Evolutionary conservation across 2,797 vertebrate genomes (phyloP).

Genomic region (Cuniculus paca): DNA sequence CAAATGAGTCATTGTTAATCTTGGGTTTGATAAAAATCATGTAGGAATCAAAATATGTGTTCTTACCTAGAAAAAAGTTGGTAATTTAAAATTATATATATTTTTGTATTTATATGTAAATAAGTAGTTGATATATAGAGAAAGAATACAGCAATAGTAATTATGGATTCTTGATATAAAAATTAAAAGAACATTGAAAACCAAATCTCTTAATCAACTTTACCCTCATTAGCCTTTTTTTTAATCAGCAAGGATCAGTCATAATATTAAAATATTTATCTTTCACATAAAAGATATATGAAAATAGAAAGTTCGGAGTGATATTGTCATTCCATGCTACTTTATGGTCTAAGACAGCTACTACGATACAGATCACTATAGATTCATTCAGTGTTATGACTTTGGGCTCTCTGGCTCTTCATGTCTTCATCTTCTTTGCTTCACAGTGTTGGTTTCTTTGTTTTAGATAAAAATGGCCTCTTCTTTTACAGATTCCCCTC

Average conservation of each 20-base stretch:
- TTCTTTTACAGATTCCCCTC: neutral
- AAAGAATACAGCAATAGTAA: neutral
- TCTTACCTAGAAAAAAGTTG: neutral
- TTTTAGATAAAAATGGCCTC: neutral
- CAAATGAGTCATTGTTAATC: neutral
- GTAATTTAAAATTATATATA: neutral
- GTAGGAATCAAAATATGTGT: conserved; percentile 17
- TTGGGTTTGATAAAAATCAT: neutral
- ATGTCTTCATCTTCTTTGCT: neutral
- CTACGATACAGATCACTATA: neutral
- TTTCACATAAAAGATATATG: neutral
- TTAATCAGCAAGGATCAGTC: neutral
- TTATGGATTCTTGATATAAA: neutral
- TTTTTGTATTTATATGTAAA: neutral
- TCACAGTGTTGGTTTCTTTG: neutral
- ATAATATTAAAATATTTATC: neutral
- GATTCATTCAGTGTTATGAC: neutral
- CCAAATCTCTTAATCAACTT: neutral
- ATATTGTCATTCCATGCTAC: neutral
- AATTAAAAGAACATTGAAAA: conserved; percentile 2
- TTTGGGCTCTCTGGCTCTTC: neutral
- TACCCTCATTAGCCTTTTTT: neutral
- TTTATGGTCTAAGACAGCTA: neutral
- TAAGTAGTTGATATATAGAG: neutral
- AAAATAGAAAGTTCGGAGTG: neutral